Evolutionary conservation across 2,888 invertebrate genomes (phyloP), one percentile per base, ranked within the genome.

Genomic region (Lasioglossum marginatum): DNA sequence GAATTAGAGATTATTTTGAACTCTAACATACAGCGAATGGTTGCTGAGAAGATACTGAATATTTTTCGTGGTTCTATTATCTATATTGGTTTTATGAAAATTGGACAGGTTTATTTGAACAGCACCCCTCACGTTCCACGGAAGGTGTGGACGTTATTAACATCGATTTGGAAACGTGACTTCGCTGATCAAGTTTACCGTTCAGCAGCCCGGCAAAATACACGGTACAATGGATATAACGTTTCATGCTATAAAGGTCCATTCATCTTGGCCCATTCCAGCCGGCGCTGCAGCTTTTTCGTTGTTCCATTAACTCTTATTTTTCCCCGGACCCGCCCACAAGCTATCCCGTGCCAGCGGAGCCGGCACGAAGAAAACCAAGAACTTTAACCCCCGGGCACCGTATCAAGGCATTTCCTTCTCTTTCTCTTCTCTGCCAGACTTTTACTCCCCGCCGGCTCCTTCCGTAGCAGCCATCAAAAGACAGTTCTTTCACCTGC

Each of bases 291-390:
- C 79, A 88, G 83, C 85, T 88, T 89, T 91, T 92, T 89, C 88
- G 88, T 90, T 89, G 90, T 92, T 92, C 92, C 92, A 92, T 92
- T 92, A 92, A 92, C 92, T 92, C 90, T 89, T 92, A 92, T 92
- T 92, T 92, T 91, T 88, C 89, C 86, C 87, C 82, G 75, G 81
- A 70, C 71, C 85, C 85, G 77, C 82, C 88, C 85, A 89, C 82
- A 78, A 86, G 84, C 84, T 84, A 86, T 88, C 88, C 90, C 85
- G 88, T 89, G 88, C 91, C 87, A 82, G 85, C 83, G 76, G 60
- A 80, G 74, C 77, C 79, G 79, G 60, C 76, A 84, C 82, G 82
- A 77, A 83, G 83, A 79, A 91, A 90, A 91, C 90, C 88, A 90
- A 91, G 91, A 92, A 92, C 89, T 88, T 92, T 92, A 92, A 92